Percentiles rank a stretch among this genome's conserved stretches.
Evolutionary conservation across 1,140 invertebrate genomes (phyloP).

Genomic region (Euglossa dilemma): DNA sequence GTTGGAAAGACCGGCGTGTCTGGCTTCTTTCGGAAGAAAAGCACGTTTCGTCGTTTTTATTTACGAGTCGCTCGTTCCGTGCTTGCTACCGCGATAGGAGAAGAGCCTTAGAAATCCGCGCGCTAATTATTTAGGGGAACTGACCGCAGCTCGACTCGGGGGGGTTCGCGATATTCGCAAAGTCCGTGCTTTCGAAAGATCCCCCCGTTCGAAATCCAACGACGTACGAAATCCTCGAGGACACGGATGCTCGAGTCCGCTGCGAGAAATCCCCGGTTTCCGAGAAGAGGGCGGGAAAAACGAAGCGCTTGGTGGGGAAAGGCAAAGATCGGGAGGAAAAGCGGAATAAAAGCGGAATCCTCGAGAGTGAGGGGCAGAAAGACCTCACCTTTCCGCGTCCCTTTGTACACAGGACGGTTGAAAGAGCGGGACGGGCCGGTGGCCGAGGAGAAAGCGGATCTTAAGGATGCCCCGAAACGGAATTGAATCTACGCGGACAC

Average conservation of each 20-base stretch:
- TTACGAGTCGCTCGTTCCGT: too few relatives aligned
- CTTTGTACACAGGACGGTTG: conserved; percentile 1
- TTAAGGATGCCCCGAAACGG: conserved; percentile 42
- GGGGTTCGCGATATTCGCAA: too few relatives aligned
- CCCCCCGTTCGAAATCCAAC: too few relatives aligned
- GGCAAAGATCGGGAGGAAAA: not conserved
- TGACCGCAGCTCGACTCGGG: too few relatives aligned
- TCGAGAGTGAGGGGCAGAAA: not conserved
- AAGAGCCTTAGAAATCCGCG: too few relatives aligned
- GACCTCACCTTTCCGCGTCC: not conserved
- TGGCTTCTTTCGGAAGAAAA: too few relatives aligned
- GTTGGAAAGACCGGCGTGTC: too few relatives aligned
- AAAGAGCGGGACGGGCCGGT: not conserved
- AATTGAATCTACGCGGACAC: conserved; percentile 64
- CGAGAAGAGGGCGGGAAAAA: not conserved
- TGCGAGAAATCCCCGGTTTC: not conserved
- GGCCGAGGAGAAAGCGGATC: conserved; percentile 14
- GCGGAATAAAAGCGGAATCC: not conserved
- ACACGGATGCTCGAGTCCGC: not conserved
- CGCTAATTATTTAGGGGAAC: too few relatives aligned
- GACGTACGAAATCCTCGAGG: not conserved
- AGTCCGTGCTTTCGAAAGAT: too few relatives aligned
- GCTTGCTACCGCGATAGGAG: too few relatives aligned
- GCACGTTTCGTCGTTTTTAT: too few relatives aligned
- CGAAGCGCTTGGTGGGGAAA: too few relatives aligned